Conservation (phyloP, 2,797 vertebrate species). For the Coccyzus lansbergi region DNA sequence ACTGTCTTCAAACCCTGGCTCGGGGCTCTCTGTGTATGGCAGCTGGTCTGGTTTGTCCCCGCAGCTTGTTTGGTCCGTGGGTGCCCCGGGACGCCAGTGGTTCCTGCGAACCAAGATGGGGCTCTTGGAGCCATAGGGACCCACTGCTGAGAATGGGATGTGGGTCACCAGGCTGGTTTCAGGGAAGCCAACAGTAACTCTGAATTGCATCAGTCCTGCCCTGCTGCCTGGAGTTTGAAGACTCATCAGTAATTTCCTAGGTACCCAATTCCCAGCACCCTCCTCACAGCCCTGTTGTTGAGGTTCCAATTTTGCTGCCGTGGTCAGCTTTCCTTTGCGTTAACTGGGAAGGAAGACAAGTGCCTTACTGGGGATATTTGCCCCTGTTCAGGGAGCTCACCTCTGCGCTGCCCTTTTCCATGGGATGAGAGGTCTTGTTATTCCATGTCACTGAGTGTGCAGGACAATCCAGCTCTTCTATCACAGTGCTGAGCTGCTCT, state of each 20-base stretch:
- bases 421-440: neutral
- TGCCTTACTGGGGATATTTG: neutral
- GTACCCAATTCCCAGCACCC: neutral
- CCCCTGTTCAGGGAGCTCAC: neutral
- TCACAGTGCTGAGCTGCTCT: neutral
- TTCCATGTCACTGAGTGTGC: neutral
- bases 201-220: neutral
- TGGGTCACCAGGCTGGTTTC: neutral
- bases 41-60: fast-evolving
- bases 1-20: fast-evolving
- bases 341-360: neutral
- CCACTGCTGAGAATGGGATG: neutral
- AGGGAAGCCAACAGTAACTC: neutral
- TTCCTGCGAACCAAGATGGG: fast-evolving
- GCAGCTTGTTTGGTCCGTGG: fast-evolving
- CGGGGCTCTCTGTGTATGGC: fast-evolving
- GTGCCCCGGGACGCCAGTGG: fast-evolving
- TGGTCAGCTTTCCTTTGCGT: neutral
- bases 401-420: neutral
- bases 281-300: fast-evolving
- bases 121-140: neutral
- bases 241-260: neutral
- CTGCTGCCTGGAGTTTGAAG: neutral
- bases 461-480: neutral
- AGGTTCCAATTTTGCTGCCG: neutral